Evolutionary conservation across 2,888 invertebrate genomes (phyloP), one percentile per base, ranked within the genome.

Genomic region (Epinotia demarniana): DNA sequence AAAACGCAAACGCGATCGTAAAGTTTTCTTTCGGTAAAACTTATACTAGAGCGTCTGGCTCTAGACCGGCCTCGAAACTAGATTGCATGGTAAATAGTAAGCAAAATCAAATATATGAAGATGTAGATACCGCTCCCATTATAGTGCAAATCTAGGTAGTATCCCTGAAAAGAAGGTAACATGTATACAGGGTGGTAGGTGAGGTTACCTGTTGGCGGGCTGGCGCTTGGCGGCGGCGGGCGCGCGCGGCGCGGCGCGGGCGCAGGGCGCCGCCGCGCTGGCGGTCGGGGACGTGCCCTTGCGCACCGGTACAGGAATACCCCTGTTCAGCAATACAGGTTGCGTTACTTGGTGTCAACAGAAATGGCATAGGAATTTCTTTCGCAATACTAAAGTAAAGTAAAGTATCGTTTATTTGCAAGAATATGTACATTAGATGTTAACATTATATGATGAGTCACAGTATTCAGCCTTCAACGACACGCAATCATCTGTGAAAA

Each of bases 231-330:
- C 85, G 18, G 81, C 75, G 12, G 84, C 78, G 46, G 67, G 39
- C 2, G 33, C 64, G 67, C 43, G 71, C 67, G 33, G 27, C 23
- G 70, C 49, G 16, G 61, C 39, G 71, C 55, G 43, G 84, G 74
- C 61, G 72, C 0, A 0, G 49, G 49, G 74, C 4, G 84, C 78
- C 13, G 88, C 83, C 2, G 93, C 86, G n/a, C 83, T 84, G 60
- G 89, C 90, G 75, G 93, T 92, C 0, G 94, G 93, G 0, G 93
- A 92, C 1, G 83, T 82, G 43, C 92, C 89, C 80, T 95, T 95
- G 53, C 90, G 89, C 2, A 92, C 92, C 5, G 95, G 92, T 12
- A 95, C 93, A 23, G 95, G 95, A 78, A 95, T 95, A 61, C 95
- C 95, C 49, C 94, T 94, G 85, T 9, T 78, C 16, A 33, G 6